A percentile compares a stretch with the other conserved stretches of the same genome.
Evolutionary conservation across 2,113 vertebrate species (phyloP).

Genomic region (Acanthochromis polyacanthus): DNA sequence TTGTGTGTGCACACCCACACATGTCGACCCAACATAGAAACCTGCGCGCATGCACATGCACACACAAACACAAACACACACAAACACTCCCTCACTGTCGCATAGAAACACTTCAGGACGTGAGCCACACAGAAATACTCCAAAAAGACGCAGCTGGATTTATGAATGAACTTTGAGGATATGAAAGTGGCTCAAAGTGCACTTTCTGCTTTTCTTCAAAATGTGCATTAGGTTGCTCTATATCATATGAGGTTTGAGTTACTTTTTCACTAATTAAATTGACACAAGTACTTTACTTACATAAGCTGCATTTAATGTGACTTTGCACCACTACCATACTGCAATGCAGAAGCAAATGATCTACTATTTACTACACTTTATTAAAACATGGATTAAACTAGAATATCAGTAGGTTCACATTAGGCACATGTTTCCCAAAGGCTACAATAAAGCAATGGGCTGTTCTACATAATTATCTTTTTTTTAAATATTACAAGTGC

Average conservation of each 20-base stretch:
- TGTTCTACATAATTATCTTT: too few relatives aligned
- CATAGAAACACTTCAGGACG: slow-evolving; percentile 35
- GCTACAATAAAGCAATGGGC: too few relatives aligned
- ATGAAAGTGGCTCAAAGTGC: neutral
- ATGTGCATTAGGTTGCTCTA: neutral
- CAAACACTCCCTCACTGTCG: slow-evolving; percentile 23
- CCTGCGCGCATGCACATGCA: neutral
- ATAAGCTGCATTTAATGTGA: neutral
- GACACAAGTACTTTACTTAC: neutral
- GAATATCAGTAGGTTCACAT: too few relatives aligned
- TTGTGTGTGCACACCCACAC: slow-evolving; percentile 51
- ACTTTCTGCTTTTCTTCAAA: neutral
- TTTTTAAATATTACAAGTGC: too few relatives aligned
- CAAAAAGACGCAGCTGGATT: slow-evolving; percentile 36
- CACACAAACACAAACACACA: neutral
- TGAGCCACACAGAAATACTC: slow-evolving; percentile 11
- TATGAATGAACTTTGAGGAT: slow-evolving; percentile 64
- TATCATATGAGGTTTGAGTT: neutral
- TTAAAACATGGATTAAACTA: too few relatives aligned
- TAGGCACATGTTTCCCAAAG: too few relatives aligned
- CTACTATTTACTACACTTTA: too few relatives aligned
- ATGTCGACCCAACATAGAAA: slow-evolving; percentile 40
- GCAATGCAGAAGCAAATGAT: neutral
- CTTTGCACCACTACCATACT: neutral
- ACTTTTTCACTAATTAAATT: neutral